Percentiles rank a stretch among this genome's conserved stretches.
These are phyloP conservation scores for Gila orcuttii DNA, from an alignment of 2,113 vertebrate species.

Conservation along the genomic window DNA sequence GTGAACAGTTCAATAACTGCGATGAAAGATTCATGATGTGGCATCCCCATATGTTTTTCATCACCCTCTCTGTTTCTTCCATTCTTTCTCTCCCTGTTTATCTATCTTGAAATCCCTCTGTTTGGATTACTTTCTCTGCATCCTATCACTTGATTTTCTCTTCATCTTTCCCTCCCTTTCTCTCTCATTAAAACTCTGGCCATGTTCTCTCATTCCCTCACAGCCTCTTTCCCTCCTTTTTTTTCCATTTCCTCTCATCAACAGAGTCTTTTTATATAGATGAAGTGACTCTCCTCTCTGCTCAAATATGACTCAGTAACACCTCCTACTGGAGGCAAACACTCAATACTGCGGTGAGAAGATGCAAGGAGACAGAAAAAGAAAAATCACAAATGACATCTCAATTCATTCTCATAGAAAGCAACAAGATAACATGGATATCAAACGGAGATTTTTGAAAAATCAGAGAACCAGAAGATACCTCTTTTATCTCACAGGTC, in stretches of 20 bases:
- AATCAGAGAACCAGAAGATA: neutral
- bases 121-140: conserved; percentile 2
- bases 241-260: conserved; percentile 48
- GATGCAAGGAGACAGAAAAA: neutral
- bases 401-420: neutral
- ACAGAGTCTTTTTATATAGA: conserved; percentile 52
- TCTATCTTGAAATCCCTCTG: neutral
- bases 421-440: neutral
- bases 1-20: conserved; percentile 53
- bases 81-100: conserved; percentile 56
- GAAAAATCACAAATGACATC: neutral
- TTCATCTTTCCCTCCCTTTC: neutral
- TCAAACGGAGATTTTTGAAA: neutral
- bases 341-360: neutral
- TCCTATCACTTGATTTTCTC: neutral
- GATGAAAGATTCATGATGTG: conserved; percentile 67
- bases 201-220: conserved; percentile 21
- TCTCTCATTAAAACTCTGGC: conserved; percentile 44
- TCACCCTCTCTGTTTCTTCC: conserved; percentile 51
- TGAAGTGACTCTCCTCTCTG: conserved; percentile 33
- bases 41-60: conserved; percentile 39
- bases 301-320: conserved; percentile 21
- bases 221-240: conserved; percentile 25
- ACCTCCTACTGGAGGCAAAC: conserved; percentile 13
- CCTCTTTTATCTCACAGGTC: neutral